These are phyloP conservation scores for Scortum barcoo DNA, from an alignment of 2,113 vertebrate species.

Conservation along the genomic window DNA sequence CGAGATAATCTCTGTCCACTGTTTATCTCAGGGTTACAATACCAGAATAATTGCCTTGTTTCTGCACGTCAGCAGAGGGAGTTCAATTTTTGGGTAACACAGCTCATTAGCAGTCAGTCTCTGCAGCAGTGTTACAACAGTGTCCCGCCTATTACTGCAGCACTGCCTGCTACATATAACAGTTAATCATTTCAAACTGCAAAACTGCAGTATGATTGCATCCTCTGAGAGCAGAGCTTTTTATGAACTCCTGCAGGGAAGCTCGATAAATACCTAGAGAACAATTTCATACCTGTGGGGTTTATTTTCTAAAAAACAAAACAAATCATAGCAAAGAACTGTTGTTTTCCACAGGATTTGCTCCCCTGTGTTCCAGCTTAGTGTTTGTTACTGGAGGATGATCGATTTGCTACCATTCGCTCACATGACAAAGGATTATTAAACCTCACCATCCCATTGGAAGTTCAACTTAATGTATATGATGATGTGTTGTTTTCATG, in stretches of 20 bases:
- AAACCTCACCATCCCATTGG: no score
- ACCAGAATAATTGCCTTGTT: conserved; percentile 46
- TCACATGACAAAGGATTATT: no score
- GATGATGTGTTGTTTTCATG: not conserved
- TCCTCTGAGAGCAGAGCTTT: conserved; percentile 27
- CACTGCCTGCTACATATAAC: not conserved
- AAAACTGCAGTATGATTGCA: conserved; percentile 30
- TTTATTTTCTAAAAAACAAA: conserved; percentile 2
- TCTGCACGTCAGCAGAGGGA: conserved; percentile 54
- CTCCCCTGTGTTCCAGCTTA: not conserved
- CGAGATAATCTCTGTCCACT: conserved; percentile 12
- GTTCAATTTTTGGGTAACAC: conserved; percentile 45
- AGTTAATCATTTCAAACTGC: conserved; percentile 19
- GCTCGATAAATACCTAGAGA: not conserved
- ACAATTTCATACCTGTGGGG: conserved; percentile 27
- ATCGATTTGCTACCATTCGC: no score
- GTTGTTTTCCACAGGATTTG: not conserved
- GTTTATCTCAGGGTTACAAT: conserved; percentile 50
- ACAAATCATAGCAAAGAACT: not conserved
- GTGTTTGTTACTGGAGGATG: no score
- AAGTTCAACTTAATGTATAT: no score
- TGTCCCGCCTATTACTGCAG: conserved; percentile 11
- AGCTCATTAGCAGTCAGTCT: conserved; percentile 44
- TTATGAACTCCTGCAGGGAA: conserved; percentile 30
- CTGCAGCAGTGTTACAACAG: not conserved